Evolutionary conservation across 2,888 invertebrate genomes (phyloP).

Genomic region (Acleris sparsana): DNA sequence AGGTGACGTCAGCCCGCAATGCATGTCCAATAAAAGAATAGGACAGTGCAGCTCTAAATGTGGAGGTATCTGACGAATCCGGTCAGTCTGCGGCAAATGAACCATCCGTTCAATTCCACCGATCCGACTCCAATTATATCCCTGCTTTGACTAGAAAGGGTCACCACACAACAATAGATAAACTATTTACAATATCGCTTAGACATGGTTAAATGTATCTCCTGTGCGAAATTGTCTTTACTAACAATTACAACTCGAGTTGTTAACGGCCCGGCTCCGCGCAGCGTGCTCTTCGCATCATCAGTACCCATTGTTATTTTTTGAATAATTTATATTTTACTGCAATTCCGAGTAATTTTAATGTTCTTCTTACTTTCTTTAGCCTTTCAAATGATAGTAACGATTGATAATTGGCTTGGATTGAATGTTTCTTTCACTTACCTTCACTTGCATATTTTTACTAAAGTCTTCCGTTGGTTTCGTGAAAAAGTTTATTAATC

Average conservation of each 20-base stretch:
- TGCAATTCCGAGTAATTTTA: neutral
- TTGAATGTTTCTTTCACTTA: too few species aligned
- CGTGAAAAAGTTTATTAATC: too few species aligned
- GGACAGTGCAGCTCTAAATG: constrained; percentile 30
- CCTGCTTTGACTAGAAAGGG: too few species aligned
- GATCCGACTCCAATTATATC: too few species aligned
- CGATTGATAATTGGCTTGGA: too few species aligned
- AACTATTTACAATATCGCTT: too few species aligned
- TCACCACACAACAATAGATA: too few species aligned
- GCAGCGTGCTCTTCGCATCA: constrained; percentile 11
- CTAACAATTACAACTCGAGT: neutral
- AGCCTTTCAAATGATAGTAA: neutral
- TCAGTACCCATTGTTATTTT: constrained; percentile 11
- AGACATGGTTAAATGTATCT: too few species aligned
- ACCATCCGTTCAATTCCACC: neutral
- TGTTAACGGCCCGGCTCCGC: neutral
- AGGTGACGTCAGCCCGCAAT: constrained; percentile 16
- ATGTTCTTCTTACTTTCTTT: neutral
- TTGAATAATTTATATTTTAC: constrained; percentile 10
- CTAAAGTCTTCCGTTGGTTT: too few species aligned
- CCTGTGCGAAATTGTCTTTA: constrained; percentile 1
- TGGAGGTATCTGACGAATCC: constrained; percentile 25
- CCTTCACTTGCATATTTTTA: too few species aligned
- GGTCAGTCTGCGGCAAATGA: constrained; percentile 15
- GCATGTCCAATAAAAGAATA: constrained; percentile 27